Evolutionary conservation across 2,888 invertebrate species (phyloP), one percentile per base, ranked within the genome.

Genomic region (Coleophora flavipennella): DNA sequence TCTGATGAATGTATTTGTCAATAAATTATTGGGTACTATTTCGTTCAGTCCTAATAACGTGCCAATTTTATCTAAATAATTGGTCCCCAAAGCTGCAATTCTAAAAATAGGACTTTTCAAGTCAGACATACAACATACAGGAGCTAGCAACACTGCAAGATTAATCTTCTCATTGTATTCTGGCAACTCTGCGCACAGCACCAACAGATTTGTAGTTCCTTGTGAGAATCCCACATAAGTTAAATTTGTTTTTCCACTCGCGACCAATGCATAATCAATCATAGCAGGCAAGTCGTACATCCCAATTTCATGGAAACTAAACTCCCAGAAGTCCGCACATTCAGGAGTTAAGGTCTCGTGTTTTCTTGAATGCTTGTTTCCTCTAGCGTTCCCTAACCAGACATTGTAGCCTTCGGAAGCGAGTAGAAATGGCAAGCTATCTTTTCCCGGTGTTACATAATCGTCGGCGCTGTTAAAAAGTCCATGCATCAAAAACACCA

Each of bases 321-420:
- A 91, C 38, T 88, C 72, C 91, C 91, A 91, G 56, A 87, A 91
- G 10, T 66, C 38, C 0, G 31, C 37, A 2, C 28, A 36, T 8
- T 34, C 26, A 0, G 83, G 65, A 2, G 67, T 49, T 58, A 76
- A 45, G 0, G 62, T 57, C 1, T 58, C 52, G 57, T 93, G 92
- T 7, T 62, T 70, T 10, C 84, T 72, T 0, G 88, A 87, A 61
- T 90, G 89, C n/a, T 85, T 85, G 59, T 89, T 92, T 3, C 95
- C 95, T 1, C 95, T 86, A 7, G 87, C 87, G 63, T 94, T 95
- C 0, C 91, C 90, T 67, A 95, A 67, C 94, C 94, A 95, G 0
- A 92, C 90, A 49, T 92, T 92, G 53, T 89, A 91, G 6, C 90
- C 90, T 37, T 81, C 70, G 33, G 88, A 85, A 1, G 89, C 85